Evolutionary conservation across 2,888 invertebrate species (phyloP).

Genomic region (Aleiodes alternator): DNA sequence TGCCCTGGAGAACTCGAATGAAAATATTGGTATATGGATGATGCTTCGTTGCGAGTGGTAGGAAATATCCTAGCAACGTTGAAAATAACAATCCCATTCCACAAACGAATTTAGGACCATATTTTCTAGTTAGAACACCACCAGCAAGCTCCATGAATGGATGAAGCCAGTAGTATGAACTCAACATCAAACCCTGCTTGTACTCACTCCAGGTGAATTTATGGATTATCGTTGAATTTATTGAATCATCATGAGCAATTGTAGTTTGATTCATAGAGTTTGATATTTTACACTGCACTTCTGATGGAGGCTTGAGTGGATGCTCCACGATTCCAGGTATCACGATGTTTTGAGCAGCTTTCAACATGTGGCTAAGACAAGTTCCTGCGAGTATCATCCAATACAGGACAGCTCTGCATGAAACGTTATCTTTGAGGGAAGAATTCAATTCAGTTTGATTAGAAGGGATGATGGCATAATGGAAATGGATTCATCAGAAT

Average conservation of each 20-base stretch:
- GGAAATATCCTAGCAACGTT: slow-evolving; percentile 80
- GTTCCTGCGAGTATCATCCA: slow-evolving; percentile 80
- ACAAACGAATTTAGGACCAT: slow-evolving; percentile 84
- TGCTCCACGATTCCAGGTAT: slow-evolving; percentile 79
- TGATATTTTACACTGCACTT: slow-evolving; percentile 8
- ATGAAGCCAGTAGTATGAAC: slow-evolving; percentile 85
- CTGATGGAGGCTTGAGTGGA: neutral
- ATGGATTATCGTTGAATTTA: neutral
- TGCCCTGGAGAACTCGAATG: slow-evolving; percentile 82
- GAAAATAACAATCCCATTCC: slow-evolving; percentile 82
- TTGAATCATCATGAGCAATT: neutral
- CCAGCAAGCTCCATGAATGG: slow-evolving; percentile 85
- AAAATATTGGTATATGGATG: slow-evolving; percentile 78
- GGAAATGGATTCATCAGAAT: no score
- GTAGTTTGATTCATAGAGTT: neutral
- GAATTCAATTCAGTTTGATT: no score
- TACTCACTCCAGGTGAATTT: slow-evolving; percentile 79
- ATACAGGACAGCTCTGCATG: slow-evolving; percentile 77
- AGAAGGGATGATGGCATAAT: no score
- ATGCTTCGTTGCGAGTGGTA: slow-evolving; percentile 80
- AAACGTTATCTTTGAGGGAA: neutral
- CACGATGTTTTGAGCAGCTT: slow-evolving; percentile 80
- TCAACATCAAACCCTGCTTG: slow-evolving; percentile 80
- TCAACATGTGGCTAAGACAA: slow-evolving; percentile 81
- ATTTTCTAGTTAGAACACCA: slow-evolving; percentile 81